phyloP scores from a whole-genome alignment of 1,140 invertebrate genomes.

The Bilobella aurantiaca region DNA sequence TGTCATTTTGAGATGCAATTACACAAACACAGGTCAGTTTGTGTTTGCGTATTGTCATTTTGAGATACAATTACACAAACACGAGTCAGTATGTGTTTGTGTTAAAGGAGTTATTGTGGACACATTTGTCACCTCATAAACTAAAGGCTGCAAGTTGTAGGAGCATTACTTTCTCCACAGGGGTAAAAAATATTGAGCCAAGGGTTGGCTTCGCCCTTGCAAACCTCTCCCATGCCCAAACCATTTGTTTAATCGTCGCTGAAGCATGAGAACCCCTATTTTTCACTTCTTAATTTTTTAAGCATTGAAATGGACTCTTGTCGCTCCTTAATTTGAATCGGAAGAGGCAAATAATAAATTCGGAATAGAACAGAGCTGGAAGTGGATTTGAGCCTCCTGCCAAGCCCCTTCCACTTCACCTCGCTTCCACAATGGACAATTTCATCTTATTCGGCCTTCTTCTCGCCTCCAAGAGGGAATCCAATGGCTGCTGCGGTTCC shows the following conservation, averaged over 20 bases:
- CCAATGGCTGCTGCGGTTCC: neutral
- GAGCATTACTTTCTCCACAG: too few species aligned
- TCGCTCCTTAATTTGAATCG: slow-evolving; percentile 5
- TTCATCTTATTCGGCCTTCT: neutral
- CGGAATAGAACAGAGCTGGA: neutral
- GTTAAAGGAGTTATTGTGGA: too few species aligned
- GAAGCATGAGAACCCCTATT: neutral
- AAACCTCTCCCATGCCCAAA: too few species aligned
- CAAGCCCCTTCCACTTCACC: neutral
- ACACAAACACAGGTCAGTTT: too few species aligned
- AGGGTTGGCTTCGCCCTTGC: neutral
- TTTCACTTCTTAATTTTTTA: neutral
- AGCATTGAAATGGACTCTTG: neutral
- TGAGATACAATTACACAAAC: too few species aligned
- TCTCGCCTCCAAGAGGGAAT: neutral
- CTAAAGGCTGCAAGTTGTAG: neutral
- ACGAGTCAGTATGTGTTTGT: too few species aligned
- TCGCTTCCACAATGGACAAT: slow-evolving; percentile 1
- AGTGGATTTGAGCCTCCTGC: neutral
- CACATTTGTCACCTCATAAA: too few species aligned
- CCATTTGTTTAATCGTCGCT: neutral
- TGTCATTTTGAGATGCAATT: neutral
- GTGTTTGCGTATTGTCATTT: too few species aligned
- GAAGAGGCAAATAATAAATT: neutral
- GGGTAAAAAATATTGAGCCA: neutral